phyloP scores from a whole-genome alignment of 1,140 invertebrate genomes.

The Drusus annulatus region DNA sequence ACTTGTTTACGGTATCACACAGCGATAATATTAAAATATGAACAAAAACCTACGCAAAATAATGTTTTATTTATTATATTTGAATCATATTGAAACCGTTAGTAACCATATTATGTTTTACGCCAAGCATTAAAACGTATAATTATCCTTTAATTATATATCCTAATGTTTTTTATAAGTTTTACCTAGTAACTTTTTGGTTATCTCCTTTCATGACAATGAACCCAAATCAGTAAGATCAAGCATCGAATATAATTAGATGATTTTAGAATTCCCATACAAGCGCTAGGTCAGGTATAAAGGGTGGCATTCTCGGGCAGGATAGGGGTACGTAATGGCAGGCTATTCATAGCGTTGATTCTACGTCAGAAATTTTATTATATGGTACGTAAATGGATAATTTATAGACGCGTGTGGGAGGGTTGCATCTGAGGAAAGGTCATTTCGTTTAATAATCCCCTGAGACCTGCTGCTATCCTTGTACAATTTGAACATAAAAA shows the following conservation, averaged over 20 bases:
- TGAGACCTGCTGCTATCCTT: too few relatives aligned
- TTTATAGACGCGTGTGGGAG: constrained; percentile 55
- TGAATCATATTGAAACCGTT: too few relatives aligned
- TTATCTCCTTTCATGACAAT: not conserved
- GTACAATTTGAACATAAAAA: too few relatives aligned
- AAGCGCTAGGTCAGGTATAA: constrained; percentile 50
- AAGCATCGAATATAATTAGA: constrained; percentile 4
- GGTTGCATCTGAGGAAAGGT: constrained; percentile 41
- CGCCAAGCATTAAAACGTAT: too few relatives aligned
- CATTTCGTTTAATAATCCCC: constrained; percentile 35
- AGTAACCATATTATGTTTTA: too few relatives aligned
- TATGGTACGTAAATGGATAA: constrained; percentile 58
- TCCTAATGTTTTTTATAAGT: too few relatives aligned
- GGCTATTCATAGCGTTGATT: constrained; percentile 47
- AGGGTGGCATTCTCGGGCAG: constrained; percentile 44
- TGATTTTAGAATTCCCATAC: constrained; percentile 30
- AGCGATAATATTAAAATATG: too few relatives aligned
- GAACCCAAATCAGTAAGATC: constrained; percentile 2
- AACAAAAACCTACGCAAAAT: too few relatives aligned
- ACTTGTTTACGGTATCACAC: too few relatives aligned
- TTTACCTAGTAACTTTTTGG: too few relatives aligned
- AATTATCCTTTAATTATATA: too few relatives aligned
- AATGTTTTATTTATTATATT: too few relatives aligned
- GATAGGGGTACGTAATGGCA: constrained; percentile 53
- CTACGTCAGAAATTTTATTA: constrained; percentile 53